phyloP scores from a whole-genome alignment of 2,888 invertebrate species.

The Euplagia quadripunctaria region DNA sequence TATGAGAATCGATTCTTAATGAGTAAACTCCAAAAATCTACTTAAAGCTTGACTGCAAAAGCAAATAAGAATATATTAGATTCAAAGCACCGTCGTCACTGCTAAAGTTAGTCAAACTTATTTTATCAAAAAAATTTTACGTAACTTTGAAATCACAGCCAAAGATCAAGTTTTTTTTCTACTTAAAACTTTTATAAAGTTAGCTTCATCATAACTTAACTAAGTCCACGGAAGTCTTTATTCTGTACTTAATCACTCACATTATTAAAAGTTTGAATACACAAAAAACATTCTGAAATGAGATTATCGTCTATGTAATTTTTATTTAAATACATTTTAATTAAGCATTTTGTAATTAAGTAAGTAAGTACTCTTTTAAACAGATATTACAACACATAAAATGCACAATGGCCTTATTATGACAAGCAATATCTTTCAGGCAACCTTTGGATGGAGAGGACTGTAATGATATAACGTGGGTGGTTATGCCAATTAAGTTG shows the following conservation, averaged over 20 bases:
- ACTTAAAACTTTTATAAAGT: slow-evolving; percentile 2
- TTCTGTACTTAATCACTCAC: neutral
- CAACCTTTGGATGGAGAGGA: too few species aligned
- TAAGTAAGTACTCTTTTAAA: too few species aligned
- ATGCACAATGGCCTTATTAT: too few species aligned
- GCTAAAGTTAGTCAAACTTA: neutral
- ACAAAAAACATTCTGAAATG: neutral
- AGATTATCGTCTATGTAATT: neutral
- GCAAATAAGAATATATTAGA: neutral
- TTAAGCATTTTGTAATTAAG: too few species aligned
- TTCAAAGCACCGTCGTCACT: neutral
- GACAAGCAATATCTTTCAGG: too few species aligned
- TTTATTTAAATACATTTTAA: too few species aligned
- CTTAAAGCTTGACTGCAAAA: too few species aligned
- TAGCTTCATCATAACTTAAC: neutral
- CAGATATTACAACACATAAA: too few species aligned
- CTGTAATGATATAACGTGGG: too few species aligned
- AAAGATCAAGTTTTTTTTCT: slow-evolving; percentile 6
- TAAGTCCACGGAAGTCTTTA: neutral
- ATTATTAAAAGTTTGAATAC: slow-evolving; percentile 3
- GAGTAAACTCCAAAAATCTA: too few species aligned
- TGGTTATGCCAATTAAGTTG: too few species aligned
- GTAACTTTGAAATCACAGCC: neutral
- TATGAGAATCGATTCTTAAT: too few species aligned
- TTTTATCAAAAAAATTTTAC: neutral